Conservation (phyloP, 2,113 vertebrate genomes). For the Zapornia atra region DNA sequence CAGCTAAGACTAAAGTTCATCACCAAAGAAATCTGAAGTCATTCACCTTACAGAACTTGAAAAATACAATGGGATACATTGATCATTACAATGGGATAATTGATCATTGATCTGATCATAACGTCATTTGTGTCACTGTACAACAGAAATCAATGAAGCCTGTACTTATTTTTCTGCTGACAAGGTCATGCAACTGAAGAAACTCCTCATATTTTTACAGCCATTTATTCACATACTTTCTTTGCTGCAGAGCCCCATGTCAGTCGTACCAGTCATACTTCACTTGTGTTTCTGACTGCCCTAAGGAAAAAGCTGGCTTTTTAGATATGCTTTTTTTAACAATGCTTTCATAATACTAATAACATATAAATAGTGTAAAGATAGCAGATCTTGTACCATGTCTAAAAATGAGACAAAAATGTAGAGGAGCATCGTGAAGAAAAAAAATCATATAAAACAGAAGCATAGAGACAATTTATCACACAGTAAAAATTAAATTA, state of each 20-base stretch:
- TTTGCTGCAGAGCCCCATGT: neutral
- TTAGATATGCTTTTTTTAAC: neutral
- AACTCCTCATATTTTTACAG: slow-evolving; percentile 30
- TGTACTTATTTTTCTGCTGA: slow-evolving; percentile 18
- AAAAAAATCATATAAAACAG: neutral
- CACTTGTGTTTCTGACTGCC: neutral
- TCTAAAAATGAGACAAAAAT: neutral
- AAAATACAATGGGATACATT: slow-evolving; percentile 51
- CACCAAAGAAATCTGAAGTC: slow-evolving; percentile 68
- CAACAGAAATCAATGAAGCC: slow-evolving; percentile 38
- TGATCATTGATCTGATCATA: neutral
- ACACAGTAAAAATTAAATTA: neutral
- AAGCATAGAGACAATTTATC: neutral
- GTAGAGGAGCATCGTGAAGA: neutral
- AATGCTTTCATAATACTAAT: neutral
- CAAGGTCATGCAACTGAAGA: neutral
- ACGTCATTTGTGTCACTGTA: neutral
- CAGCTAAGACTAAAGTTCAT: slow-evolving; percentile 75
- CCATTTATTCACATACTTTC: neutral
- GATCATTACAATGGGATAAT: neutral
- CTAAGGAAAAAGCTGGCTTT: neutral
- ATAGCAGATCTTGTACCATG: neutral
- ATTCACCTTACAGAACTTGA: slow-evolving; percentile 46
- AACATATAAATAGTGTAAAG: neutral
- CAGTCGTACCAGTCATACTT: neutral